These are phyloP conservation scores for Caenorhabditis parvicauda DNA, from an alignment of 2,888 invertebrate genomes.

Conservation along the genomic window DNA sequence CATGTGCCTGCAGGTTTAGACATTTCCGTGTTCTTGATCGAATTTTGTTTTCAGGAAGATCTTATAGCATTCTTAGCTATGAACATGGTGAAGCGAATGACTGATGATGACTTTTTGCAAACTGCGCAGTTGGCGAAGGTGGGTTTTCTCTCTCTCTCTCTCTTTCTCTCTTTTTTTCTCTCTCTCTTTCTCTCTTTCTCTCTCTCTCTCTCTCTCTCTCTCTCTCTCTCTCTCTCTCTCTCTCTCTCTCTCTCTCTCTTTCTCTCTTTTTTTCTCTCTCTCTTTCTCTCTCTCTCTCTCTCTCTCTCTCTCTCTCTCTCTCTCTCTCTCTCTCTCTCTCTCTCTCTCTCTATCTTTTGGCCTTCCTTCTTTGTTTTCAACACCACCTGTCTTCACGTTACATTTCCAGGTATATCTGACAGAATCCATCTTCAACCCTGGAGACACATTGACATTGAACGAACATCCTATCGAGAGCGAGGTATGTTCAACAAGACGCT, in stretches of 20 bases:
- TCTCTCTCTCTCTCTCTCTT: no score
- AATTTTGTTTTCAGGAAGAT: slow-evolving; percentile 21
- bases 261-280: no score
- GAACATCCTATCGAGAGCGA: slow-evolving; percentile 28
- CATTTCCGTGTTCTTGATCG: background rate
- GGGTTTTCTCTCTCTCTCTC: background rate
- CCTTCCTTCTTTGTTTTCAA: no score
- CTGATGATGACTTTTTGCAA: slow-evolving; percentile 28
- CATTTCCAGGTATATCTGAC: slow-evolving; percentile 22
- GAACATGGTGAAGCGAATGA: slow-evolving; percentile 36
- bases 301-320: no score
- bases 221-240: no score
- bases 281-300: no score
- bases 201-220: no score
- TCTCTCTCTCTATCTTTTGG: no score
- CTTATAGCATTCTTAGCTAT: slow-evolving; percentile 22
- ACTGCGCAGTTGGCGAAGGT: slow-evolving; percentile 32
- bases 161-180: no score
- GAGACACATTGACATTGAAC: slow-evolving; percentile 21
- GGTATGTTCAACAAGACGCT: slow-evolving; percentile 1
- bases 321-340: no score
- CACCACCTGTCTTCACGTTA: no score
- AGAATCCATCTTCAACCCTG: slow-evolving; percentile 23
- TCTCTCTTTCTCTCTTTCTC: no score
- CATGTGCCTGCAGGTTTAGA: slow-evolving; percentile 26